phyloP scores from a whole-genome alignment of 1,140 invertebrate species.

The Atta cephalotes region DNA sequence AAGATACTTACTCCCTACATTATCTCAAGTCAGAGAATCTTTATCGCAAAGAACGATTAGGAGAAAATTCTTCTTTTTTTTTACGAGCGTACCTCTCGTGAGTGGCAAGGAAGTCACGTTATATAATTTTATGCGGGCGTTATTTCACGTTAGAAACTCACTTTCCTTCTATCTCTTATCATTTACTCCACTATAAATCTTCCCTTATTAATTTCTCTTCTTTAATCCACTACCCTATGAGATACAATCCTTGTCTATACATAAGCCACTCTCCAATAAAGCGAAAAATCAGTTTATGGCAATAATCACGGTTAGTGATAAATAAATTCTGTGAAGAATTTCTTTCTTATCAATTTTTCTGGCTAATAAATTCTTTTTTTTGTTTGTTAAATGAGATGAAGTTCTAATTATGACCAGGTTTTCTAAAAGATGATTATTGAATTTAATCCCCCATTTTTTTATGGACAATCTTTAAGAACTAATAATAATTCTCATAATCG shows the following conservation, averaged over 20 bases:
- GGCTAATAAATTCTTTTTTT: conserved; percentile 41
- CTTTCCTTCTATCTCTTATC: conserved; percentile 25
- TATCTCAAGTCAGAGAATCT: conserved; percentile 48
- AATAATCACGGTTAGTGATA: conserved; percentile 34
- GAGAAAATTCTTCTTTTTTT: conserved; percentile 51
- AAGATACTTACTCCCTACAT: conserved; percentile 32
- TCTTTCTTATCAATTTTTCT: neutral
- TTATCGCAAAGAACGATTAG: conserved; percentile 44
- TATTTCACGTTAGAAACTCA: conserved; percentile 42
- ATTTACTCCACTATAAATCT: conserved; percentile 46
- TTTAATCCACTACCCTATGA: conserved; percentile 27
- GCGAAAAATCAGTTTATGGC: conserved; percentile 44
- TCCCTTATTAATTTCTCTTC: conserved; percentile 59
- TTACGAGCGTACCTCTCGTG: conserved; percentile 36
- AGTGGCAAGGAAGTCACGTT: conserved; percentile 44
- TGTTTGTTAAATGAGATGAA: neutral
- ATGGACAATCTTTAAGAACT: neutral
- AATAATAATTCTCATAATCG: neutral
- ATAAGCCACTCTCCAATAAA: conserved; percentile 7
- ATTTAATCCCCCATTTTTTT: conserved; percentile 17
- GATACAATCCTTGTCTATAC: conserved; percentile 38
- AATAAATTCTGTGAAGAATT: conserved; percentile 27
- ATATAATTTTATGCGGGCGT: conserved; percentile 57
- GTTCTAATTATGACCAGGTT: conserved; percentile 31
- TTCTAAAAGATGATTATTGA: neutral